A percentile compares a stretch with the other conserved stretches of the same genome.
These are phyloP conservation scores for Neodon shergylaensis DNA, from an alignment of 2,113 vertebrate genomes.

Conservation along the genomic window DNA sequence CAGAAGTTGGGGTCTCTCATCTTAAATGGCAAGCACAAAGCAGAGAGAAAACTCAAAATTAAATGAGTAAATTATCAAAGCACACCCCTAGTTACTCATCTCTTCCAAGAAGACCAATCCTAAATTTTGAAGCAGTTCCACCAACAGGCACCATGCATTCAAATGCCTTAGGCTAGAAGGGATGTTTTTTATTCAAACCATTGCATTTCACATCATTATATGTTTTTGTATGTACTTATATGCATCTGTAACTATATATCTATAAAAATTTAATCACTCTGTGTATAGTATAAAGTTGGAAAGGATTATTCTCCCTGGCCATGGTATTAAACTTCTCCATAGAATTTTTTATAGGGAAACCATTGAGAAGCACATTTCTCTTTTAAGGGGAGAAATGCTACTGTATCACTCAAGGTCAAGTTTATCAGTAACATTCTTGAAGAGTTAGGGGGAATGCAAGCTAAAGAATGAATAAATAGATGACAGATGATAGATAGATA, in stretches of 20 bases:
- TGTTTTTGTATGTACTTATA: neutral
- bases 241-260: neutral
- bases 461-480: neutral
- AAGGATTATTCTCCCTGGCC: rapidly evolving
- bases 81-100: too few species aligned
- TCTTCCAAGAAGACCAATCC: neutral
- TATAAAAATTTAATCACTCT: neutral
- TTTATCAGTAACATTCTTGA: neutral
- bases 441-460: neutral
- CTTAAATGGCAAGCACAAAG: neutral
- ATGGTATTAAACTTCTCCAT: neutral
- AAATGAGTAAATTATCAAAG: neutral
- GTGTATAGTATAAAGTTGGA: neutral
- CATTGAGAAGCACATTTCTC: neutral
- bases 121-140: neutral
- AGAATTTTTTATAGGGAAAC: neutral
- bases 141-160: neutral
- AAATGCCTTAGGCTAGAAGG: neutral
- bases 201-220: neutral
- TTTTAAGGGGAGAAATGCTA: neutral
- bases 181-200: neutral
- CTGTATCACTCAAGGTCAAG: neutral
- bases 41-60: neutral
- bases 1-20: neutral
- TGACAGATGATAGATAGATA: too few species aligned